Conservation (phyloP, 2,113 vertebrate genomes). For the Eretmodus cyanostictus region DNA sequence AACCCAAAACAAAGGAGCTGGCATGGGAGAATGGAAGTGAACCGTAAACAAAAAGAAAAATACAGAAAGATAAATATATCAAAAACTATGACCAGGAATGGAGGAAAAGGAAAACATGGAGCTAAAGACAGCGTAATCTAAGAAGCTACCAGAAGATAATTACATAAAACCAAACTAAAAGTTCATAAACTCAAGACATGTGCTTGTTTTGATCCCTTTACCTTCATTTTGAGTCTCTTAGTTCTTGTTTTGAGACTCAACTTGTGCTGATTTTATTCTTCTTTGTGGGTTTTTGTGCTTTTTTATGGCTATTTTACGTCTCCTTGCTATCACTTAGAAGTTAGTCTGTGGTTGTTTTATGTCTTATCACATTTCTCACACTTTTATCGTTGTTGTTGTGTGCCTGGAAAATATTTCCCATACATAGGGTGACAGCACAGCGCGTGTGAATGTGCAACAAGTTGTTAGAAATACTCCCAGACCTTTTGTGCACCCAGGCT, state of each 20-base stretch:
- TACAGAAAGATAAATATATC: fast-evolving
- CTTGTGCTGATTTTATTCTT: not conserved
- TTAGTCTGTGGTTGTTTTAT: not conserved
- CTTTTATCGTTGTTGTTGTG: not conserved
- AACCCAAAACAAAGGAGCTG: not conserved
- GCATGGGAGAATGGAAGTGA: not conserved
- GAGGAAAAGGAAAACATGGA: not conserved
- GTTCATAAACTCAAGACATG: not conserved
- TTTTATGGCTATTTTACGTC: not conserved
- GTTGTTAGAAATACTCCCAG: not conserved
- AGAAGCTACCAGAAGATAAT: not conserved
- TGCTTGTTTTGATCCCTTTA: not conserved
- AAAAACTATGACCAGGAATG: not conserved
- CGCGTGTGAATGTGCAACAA: not conserved
- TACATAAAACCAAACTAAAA: not conserved
- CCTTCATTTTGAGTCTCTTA: not conserved
- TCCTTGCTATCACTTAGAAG: not conserved
- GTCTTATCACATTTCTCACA: not conserved
- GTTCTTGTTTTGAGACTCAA: not conserved
- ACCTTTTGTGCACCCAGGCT: not conserved
- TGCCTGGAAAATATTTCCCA: not conserved
- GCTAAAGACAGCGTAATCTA: not conserved
- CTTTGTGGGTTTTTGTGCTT: not conserved
- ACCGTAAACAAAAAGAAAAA: not conserved
- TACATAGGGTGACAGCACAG: not conserved